These are phyloP conservation scores for Ostrea edulis DNA, from an alignment of 1,140 invertebrate species.

Conservation along the genomic window DNA sequence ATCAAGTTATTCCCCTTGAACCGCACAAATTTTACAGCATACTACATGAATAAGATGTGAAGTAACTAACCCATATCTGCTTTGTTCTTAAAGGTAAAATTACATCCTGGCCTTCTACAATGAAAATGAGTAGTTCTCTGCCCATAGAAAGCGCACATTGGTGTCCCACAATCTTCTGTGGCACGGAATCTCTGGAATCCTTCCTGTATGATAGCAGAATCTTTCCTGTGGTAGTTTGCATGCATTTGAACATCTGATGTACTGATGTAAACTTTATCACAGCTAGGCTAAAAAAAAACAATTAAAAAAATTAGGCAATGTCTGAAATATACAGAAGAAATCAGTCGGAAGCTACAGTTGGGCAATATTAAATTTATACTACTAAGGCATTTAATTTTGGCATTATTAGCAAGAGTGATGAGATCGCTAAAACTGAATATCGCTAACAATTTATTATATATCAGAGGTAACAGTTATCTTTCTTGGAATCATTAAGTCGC, in stretches of 20 bases:
- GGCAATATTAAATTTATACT: no score
- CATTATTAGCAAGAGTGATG: no score
- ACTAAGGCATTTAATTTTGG: no score
- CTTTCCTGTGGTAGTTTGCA: conserved; percentile 98
- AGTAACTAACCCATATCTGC: conserved; percentile 96
- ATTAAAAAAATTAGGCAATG: not conserved
- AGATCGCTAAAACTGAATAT: no score
- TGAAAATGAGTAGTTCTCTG: conserved; percentile 99
- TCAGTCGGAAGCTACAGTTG: no score
- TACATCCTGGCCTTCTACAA: conserved; percentile 92
- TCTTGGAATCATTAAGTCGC: no score
- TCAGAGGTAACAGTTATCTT: no score
- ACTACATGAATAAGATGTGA: not conserved
- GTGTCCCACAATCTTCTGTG: conserved; percentile 93
- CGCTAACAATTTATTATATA: no score
- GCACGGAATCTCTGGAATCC: conserved; percentile 95
- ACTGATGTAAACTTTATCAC: conserved; percentile 98
- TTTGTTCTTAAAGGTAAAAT: conserved; percentile 99
- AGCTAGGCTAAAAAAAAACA: conserved; percentile 86
- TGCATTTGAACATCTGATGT: conserved; percentile 99
- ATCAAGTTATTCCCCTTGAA: conserved; percentile 9
- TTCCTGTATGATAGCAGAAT: conserved; percentile 97
- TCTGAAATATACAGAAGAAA: not conserved
- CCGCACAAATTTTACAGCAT: not conserved
- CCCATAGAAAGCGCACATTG: conserved; percentile 94